These are phyloP conservation scores for Musca domestica DNA, from an alignment of 1,140 invertebrate species.

Conservation along the genomic window DNA sequence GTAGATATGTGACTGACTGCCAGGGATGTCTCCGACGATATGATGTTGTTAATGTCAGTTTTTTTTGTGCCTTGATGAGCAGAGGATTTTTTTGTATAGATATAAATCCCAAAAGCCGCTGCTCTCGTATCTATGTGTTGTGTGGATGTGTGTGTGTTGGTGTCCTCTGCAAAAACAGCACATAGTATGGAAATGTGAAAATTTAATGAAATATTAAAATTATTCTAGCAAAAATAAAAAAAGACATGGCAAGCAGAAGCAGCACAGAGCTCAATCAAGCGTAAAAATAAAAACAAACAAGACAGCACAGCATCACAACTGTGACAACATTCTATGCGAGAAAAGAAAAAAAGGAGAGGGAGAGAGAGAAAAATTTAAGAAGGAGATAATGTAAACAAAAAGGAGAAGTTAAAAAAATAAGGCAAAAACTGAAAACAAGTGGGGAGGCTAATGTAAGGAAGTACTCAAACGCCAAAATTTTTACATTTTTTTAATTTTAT, in stretches of 20 bases:
- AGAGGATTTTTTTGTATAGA: too few species aligned
- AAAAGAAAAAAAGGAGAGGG: background rate
- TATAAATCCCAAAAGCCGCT: too few species aligned
- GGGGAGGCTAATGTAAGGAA: too few species aligned
- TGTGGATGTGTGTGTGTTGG: background rate
- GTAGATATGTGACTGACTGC: too few species aligned
- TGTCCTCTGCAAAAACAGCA: background rate
- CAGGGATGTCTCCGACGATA: too few species aligned
- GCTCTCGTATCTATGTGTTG: background rate
- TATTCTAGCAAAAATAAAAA: conserved; percentile 9
- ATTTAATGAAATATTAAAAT: conserved; percentile 23
- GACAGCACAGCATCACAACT: too few species aligned
- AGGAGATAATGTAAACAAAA: conserved; percentile 5
- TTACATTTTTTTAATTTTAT: too few species aligned
- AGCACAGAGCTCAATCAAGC: conserved; percentile 15
- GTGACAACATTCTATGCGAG: background rate
- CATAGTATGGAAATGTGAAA: conserved; percentile 15
- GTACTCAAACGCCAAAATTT: too few species aligned
- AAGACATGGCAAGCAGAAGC: background rate
- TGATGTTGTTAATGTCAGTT: too few species aligned
- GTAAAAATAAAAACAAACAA: conserved; percentile 15
- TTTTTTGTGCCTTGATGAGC: too few species aligned
- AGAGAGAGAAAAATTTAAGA: background rate
- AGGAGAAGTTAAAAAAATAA: background rate
- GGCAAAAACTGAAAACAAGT: too few species aligned